Percentiles rank a stretch among this genome's conserved stretches.
Evolutionary conservation across 2,888 invertebrate genomes (phyloP).

Genomic region (Fissipunctia ypsillon): DNA sequence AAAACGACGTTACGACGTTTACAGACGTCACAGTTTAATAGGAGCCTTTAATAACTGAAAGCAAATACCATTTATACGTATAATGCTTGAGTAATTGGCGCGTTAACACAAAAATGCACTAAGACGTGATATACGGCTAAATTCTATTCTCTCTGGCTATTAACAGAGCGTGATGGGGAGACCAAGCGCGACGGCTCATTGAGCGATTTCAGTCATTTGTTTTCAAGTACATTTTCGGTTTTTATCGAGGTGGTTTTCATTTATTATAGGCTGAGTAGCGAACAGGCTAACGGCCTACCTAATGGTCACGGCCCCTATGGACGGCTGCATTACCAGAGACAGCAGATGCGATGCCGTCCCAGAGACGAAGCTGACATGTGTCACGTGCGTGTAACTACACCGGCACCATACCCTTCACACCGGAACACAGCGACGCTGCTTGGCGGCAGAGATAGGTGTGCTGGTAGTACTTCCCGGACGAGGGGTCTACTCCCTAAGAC

Average conservation of each 20-base stretch:
- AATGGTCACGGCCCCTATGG: not conserved
- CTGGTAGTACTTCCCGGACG: no score
- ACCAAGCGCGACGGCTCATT: conserved; percentile 26
- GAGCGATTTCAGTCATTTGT: conserved; percentile 23
- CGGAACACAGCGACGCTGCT: no score
- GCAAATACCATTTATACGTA: conserved; percentile 21
- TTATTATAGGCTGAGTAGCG: not conserved
- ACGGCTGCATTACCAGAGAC: not conserved
- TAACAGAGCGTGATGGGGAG: conserved; percentile 35
- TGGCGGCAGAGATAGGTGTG: no score
- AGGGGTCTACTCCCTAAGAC: no score
- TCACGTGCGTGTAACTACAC: no score
- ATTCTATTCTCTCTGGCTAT: conserved; percentile 17
- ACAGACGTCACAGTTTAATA: not conserved
- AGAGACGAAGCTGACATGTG: no score
- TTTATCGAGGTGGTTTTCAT: conserved; percentile 3
- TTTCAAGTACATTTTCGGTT: conserved; percentile 34
- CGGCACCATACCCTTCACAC: no score
- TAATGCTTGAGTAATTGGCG: conserved; percentile 15
- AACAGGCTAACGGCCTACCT: not conserved
- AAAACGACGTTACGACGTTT: no score
- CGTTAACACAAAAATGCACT: conserved; percentile 44
- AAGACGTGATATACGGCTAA: conserved; percentile 20
- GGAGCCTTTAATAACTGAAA: not conserved
- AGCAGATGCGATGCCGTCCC: no score